Base-by-base conservation (phyloP, 2,888 invertebrate species). In the Coecobrya sp. region DNA sequence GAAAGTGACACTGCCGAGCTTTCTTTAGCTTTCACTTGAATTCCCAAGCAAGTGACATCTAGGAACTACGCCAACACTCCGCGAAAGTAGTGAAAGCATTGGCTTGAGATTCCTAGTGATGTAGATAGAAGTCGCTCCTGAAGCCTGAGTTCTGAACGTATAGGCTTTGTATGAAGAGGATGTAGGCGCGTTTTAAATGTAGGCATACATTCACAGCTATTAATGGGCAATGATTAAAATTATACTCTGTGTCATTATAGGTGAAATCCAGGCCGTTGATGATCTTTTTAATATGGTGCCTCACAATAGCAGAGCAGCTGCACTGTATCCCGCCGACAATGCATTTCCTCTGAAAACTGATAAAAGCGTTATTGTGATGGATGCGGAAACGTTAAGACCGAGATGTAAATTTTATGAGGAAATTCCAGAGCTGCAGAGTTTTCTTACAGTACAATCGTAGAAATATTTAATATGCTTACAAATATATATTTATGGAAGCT, bases 401-500 rank as follows among this genome's bases (percentile, higher is more conserved):
- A 55, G 92, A 62, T 92, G 92, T 62, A 92, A 87, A 92, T 92
- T 92, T 70, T 91, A 91, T 19, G 91, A 91, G 70, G 91, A 91
- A 70, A 91, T 91, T 30, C 91, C 91, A n/a, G 91, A 91, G 45
- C 82, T 91, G 7, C 86, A 91, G 45, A 91, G 86, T 59, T 91
- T 91, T 52, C 70, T 91, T 1, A 91, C 68, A 27, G 86, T 91
- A 70, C 86, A 86, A 82, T 82, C 86, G 10, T 91, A 91, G 65
- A 89, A 79, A 13, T 11, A 68, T 49, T 52, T 81, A 55, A 27
- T 13, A 16, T 27, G 30, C 0, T 81, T 55, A 19, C 30, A 19
- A 11, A n/a, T 55, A 68, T 30, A 68, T 68, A 68, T 68, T 30
- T 68, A 68, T 68, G 27, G 3, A 68, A 16, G 7, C 25, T 49